phyloP scores from a whole-genome alignment of 2,888 invertebrate species.

The Hemithea aestivaria region DNA sequence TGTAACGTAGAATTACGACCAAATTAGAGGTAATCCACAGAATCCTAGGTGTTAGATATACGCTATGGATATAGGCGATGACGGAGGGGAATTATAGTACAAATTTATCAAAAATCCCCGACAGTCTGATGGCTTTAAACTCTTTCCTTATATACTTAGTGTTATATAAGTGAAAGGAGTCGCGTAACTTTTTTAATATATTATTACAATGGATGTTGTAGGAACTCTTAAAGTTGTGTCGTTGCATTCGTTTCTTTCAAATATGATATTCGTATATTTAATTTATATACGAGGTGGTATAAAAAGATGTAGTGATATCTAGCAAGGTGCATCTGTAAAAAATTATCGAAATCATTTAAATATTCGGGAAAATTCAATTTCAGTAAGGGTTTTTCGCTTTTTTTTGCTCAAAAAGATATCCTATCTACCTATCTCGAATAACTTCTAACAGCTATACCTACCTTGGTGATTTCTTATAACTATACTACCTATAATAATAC shows the following conservation, averaged over 20 bases:
- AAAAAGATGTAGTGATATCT: too few relatives aligned
- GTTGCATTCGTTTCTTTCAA: constrained; percentile 34
- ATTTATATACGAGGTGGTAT: too few relatives aligned
- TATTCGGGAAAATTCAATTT: too few relatives aligned
- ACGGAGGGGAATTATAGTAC: constrained; percentile 67
- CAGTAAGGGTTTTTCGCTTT: too few relatives aligned
- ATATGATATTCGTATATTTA: constrained; percentile 12
- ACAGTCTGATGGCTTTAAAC: constrained; percentile 51
- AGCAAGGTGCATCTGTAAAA: too few relatives aligned
- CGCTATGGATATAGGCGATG: constrained; percentile 47
- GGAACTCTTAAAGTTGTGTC: constrained; percentile 36
- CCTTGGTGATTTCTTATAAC: too few relatives aligned
- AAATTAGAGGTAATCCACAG: constrained; percentile 65
- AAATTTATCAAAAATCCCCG: constrained; percentile 70
- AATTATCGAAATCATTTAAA: too few relatives aligned
- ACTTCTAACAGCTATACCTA: too few relatives aligned
- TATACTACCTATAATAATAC: too few relatives aligned
- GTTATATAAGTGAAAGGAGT: constrained; percentile 56
- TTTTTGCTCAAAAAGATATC: too few relatives aligned
- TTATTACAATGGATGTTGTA: constrained; percentile 62
- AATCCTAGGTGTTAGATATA: constrained; percentile 45
- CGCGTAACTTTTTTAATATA: constrained; percentile 52
- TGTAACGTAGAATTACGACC: constrained; percentile 70
- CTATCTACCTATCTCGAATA: too few relatives aligned
- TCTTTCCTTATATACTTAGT: constrained; percentile 62